Percentiles rank a stretch among this genome's conserved stretches.
Evolutionary conservation across 2,113 vertebrate genomes (phyloP).

Genomic region (Xiphophorus hellerii): DNA sequence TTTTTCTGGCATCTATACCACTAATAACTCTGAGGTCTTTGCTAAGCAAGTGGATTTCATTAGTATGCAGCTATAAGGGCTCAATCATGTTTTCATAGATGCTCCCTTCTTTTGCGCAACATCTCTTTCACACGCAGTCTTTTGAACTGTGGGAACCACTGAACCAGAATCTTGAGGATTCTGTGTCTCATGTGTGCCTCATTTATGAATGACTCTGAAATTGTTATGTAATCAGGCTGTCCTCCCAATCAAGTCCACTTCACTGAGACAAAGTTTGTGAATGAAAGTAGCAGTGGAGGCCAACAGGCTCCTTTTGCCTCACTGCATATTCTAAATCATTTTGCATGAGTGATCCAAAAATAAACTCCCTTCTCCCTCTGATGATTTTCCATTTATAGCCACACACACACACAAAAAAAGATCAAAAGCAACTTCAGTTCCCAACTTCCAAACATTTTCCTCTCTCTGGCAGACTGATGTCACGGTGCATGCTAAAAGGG

Average conservation of each 20-base stretch:
- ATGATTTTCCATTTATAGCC: conserved; percentile 51
- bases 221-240: conserved; percentile 60
- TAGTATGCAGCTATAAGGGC: not conserved
- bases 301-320: conserved; percentile 41
- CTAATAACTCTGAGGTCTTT: not conserved
- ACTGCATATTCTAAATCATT: conserved; percentile 56
- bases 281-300: conserved; percentile 51
- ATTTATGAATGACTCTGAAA: conserved; percentile 61
- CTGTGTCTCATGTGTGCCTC: conserved; percentile 21
- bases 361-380: conserved; percentile 6
- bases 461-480: conserved; percentile 34
- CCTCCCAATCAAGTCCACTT: conserved; percentile 53
- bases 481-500: conserved; percentile 9
- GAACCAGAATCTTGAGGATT: conserved; percentile 55
- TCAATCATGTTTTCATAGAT: conserved; percentile 4
- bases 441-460: conserved; percentile 19
- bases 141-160: conserved; percentile 12
- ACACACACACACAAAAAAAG: conserved; percentile 31
- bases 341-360: conserved; percentile 57
- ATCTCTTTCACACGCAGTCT: not conserved
- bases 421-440: conserved; percentile 44
- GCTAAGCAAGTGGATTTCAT: not conserved
- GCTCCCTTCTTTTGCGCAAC: not conserved
- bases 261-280: conserved; percentile 64
- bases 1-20: not conserved